These are phyloP conservation scores for Campylomormyrus numenius DNA, from an alignment of 2,113 vertebrate genomes.

Conservation along the genomic window DNA sequence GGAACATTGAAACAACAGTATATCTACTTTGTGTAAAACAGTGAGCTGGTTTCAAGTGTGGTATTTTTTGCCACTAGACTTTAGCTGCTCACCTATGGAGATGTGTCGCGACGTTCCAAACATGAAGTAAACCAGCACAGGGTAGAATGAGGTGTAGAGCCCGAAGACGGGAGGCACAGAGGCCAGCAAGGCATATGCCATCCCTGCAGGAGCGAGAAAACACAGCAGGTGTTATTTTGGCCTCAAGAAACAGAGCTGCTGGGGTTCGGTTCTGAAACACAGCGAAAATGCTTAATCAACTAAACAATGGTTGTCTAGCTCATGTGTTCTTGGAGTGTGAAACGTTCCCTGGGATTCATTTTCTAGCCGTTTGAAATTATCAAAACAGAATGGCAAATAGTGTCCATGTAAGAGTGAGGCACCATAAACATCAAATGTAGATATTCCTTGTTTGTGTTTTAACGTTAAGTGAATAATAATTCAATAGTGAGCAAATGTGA, in stretches of 20 bases:
- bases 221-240: background rate
- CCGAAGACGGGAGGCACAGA: constrained; percentile 76
- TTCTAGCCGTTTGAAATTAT: background rate
- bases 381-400: background rate
- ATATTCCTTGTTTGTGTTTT: background rate
- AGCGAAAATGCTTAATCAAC: background rate
- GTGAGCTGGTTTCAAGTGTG: background rate
- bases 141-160: constrained; percentile 85
- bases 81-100: constrained; percentile 68
- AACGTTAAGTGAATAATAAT: background rate
- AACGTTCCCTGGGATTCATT: background rate
- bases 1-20: background rate
- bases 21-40: background rate
- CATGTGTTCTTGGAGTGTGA: background rate
- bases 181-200: constrained; percentile 86
- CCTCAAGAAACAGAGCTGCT: background rate
- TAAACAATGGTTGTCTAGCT: background rate
- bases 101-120: constrained; percentile 89
- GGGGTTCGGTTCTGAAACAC: background rate
- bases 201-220: constrained; percentile 54
- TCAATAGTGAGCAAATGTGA: background rate
- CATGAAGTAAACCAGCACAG: constrained; percentile 81
- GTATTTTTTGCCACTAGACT: background rate
- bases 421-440: background rate
- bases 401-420: background rate